Percentiles rank a stretch among this genome's conserved stretches.
phyloP scores from a whole-genome alignment of 2,113 vertebrate species.

The Bubo bubo region DNA sequence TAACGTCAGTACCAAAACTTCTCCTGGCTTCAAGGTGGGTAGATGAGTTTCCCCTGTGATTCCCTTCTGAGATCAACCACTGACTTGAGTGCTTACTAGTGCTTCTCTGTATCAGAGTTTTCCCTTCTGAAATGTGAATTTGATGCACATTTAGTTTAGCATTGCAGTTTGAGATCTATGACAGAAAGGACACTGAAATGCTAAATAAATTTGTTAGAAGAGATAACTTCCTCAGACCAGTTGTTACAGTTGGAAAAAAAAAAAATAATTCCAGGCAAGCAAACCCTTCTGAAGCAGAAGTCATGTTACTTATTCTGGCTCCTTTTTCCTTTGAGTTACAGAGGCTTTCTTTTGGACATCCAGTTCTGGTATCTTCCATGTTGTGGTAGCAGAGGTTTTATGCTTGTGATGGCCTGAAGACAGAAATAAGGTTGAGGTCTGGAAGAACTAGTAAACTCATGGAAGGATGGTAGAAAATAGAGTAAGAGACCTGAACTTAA shows the following conservation, averaged over 20 bases:
- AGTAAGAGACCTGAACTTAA: not conserved
- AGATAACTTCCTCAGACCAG: not conserved
- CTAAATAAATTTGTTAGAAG: not conserved
- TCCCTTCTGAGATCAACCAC: not conserved
- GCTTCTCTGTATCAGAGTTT: not conserved
- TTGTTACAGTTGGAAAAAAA: not conserved
- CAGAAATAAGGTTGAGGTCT: not conserved
- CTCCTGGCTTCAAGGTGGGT: not conserved
- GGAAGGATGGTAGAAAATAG: not conserved
- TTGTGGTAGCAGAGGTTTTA: not conserved
- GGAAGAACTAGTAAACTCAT: not conserved
- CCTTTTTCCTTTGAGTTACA: not conserved
- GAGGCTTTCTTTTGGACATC: not conserved
- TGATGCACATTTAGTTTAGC: not conserved
- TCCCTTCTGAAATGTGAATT: not conserved
- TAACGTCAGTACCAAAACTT: not conserved
- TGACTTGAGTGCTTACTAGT: not conserved
- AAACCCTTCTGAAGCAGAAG: not conserved
- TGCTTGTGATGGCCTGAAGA: not conserved
- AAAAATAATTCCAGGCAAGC: not conserved
- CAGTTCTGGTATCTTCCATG: not conserved
- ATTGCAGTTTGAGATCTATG: not conserved
- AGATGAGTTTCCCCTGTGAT: not conserved
- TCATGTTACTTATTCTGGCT: not conserved
- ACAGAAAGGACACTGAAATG: not conserved